Base-by-base conservation (phyloP, 2,888 invertebrate genomes). In the Eudasyphora cyanicolor region DNA sequence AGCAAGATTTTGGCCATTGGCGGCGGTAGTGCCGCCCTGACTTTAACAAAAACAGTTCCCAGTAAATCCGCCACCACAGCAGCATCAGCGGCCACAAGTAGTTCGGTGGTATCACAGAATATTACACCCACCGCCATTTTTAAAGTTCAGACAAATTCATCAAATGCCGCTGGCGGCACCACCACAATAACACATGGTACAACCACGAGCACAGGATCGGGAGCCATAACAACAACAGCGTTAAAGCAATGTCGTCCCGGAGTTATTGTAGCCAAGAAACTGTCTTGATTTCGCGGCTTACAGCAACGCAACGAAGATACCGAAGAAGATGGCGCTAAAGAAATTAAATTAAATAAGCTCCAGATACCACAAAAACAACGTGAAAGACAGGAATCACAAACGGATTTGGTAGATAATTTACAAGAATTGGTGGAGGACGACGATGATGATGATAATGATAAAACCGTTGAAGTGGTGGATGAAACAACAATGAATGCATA, bases 191-290 rank as follows among this genome's bases (percentile, higher is more conserved):
- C 83, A 29, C 82, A 76, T 38, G 83, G 77, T 81, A 64, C 71
- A 32, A 10, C 73, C 80, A 75, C 71, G 67, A 42, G 77, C 64
- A 51, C 78, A 64, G 69, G 86, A 87, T 67, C 35, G 35, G 27
- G 54, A 2, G 19, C 90, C 79, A 91, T 91, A 73, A 91, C 90
- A 69, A 86, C 87, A 70, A 89, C 92, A 45, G 85, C 91, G 87
- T 93, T 93, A 86, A 95, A 94, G 92, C 95, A 95, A 89, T 95
- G 95, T 89, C 95, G 97, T 89, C 97, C 97, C 24, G 97, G 97
- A 85, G 98, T 98, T 84, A 98, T 98, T 88, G 97, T 98, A 82
- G 97, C 96, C 81, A 97, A 97, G 92, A 97, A 97, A 91, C 92
- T 93, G 90, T 95, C 95, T 94, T 95, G 95, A 95, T 93, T 95